Evolutionary conservation across 2,888 invertebrate species (phyloP).

Genomic region (Platycheirus albimanus): DNA sequence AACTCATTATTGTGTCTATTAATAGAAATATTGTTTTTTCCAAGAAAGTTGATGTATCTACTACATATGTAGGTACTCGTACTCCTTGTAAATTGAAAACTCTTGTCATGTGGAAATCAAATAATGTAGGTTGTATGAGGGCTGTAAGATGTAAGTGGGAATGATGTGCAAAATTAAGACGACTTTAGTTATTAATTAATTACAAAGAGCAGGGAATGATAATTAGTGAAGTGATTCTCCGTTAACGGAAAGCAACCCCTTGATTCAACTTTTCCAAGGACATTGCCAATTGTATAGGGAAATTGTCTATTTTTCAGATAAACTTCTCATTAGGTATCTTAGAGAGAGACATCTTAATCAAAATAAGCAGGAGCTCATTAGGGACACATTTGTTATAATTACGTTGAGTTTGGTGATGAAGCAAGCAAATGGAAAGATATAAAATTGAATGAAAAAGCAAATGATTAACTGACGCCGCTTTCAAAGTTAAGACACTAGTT

Average conservation of each 20-base stretch:
- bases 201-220: slow-evolving; percentile 2
- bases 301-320: not conserved
- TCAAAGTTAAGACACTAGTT: too few species aligned
- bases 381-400: slow-evolving; percentile 7
- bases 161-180: slow-evolving; percentile 1
- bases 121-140: too few species aligned
- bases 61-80: too few species aligned
- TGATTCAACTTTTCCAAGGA: slow-evolving; percentile 1
- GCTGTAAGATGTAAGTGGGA: too few species aligned
- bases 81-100: not conserved
- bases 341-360: slow-evolving; percentile 11
- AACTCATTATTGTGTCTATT: slow-evolving; percentile 10
- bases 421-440: too few species aligned
- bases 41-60: slow-evolving; percentile 2
- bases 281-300: not conserved
- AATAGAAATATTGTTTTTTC: slow-evolving; percentile 15
- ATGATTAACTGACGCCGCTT: not conserved
- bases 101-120: not conserved
- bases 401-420: slow-evolving; percentile 13
- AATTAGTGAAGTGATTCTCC: slow-evolving; percentile 7
- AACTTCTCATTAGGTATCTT: not conserved
- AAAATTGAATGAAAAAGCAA: too few species aligned
- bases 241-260: not conserved
- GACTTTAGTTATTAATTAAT: slow-evolving; percentile 10
- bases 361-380: slow-evolving; percentile 14